Evolutionary conservation across 2,113 vertebrate species (phyloP).

Genomic region (Scopus umbretta): DNA sequence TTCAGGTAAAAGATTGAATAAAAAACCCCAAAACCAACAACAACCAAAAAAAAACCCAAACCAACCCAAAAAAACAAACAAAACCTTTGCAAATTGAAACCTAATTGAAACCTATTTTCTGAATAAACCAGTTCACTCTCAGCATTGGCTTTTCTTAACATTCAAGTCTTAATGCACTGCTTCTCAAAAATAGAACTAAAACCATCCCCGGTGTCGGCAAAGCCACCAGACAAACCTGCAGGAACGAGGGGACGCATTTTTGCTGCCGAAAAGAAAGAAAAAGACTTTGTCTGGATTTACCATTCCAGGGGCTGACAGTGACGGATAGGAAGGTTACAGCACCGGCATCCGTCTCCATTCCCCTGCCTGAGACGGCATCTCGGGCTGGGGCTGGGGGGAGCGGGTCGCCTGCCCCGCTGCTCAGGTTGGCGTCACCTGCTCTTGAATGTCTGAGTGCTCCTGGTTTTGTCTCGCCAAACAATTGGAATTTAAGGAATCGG

Average conservation of each 20-base stretch:
- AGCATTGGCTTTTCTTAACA: background rate
- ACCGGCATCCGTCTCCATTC: slow-evolving; percentile 63
- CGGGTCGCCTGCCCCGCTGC: background rate
- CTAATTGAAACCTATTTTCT: background rate
- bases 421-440: slow-evolving; percentile 64
- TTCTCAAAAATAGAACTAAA: background rate
- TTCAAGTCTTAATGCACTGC: background rate
- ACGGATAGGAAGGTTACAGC: slow-evolving; percentile 55
- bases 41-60: background rate
- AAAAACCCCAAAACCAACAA: too few species aligned
- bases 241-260: background rate
- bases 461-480: background rate
- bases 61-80: background rate
- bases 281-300: background rate
- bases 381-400: background rate
- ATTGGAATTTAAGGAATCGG: slow-evolving; percentile 26
- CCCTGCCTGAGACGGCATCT: slow-evolving; percentile 6
- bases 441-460: background rate
- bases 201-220: background rate
- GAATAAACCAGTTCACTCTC: too few species aligned
- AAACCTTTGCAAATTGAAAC: background rate
- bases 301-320: slow-evolving; percentile 51
- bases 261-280: background rate
- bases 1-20: background rate
- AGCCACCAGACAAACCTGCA: background rate